Conservation (phyloP, 2,888 invertebrate species). For the Andrena bucephala region DNA sequence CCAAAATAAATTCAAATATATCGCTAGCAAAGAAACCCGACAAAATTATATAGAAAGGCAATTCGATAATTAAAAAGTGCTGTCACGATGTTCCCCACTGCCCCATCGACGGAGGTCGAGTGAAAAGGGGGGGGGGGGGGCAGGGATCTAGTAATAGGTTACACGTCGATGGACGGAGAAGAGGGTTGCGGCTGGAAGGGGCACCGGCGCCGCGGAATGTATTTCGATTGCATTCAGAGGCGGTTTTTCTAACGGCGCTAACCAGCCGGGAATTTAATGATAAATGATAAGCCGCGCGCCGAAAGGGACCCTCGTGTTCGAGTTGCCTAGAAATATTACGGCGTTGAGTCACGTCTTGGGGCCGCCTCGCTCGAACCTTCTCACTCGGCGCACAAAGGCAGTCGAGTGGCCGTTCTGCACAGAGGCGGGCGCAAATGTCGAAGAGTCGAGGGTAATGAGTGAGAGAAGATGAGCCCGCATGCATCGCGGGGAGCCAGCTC, state of each 20-base stretch:
- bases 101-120: background rate
- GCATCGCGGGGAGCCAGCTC: slow-evolving; percentile 10
- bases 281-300: slow-evolving; percentile 65
- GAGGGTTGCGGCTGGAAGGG: slow-evolving; percentile 15
- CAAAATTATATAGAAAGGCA: too few relatives aligned
- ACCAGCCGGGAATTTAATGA: slow-evolving; percentile 65
- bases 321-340: slow-evolving; percentile 55
- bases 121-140: background rate
- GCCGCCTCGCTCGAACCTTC: slow-evolving; percentile 44
- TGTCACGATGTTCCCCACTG: too few relatives aligned
- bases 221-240: slow-evolving; percentile 51
- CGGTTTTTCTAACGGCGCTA: slow-evolving; percentile 29
- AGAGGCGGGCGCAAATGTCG: slow-evolving; percentile 62
- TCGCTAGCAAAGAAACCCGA: too few relatives aligned
- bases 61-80: too few relatives aligned
- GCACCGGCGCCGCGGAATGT: slow-evolving; percentile 29
- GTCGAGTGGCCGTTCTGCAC: slow-evolving; percentile 25
- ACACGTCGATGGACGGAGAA: slow-evolving; percentile 20
- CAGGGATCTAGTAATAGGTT: background rate
- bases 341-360: slow-evolving; percentile 69
- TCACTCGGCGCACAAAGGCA: slow-evolving; percentile 42
- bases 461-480: slow-evolving; percentile 63
- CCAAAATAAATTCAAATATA: too few relatives aligned
- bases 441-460: slow-evolving; percentile 64
- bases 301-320: slow-evolving; percentile 53